These are phyloP conservation scores for Sebastes melanostomus DNA, from an alignment of 2,797 vertebrate species.

Conservation along the genomic window DNA sequence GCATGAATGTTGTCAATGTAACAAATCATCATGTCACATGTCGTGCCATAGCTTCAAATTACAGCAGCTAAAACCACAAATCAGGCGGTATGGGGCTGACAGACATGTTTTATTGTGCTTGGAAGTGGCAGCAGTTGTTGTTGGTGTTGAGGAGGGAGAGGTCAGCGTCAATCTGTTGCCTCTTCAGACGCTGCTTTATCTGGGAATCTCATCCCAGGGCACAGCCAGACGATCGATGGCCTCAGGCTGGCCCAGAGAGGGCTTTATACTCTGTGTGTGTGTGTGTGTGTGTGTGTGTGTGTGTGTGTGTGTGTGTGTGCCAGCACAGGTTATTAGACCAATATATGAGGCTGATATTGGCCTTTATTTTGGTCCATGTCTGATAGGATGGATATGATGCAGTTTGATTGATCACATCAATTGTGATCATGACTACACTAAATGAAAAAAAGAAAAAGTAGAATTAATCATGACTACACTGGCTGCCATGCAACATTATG, in stretches of 20 bases:
- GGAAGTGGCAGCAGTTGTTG: constrained; percentile 12
- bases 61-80: constrained; percentile 5
- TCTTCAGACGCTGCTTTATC: constrained; percentile 40
- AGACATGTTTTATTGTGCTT: constrained; percentile 33
- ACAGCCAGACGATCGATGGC: constrained; percentile 32
- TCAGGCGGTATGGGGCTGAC: neutral
- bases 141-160: constrained; percentile 25
- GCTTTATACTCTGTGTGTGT: neutral
- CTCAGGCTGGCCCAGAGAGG: neutral
- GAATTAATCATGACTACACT: neutral
- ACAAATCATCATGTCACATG: neutral
- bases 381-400: neutral
- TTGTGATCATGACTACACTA: neutral
- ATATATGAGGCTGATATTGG: constrained; percentile 2
- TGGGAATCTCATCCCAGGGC: constrained; percentile 33
- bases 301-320: neutral
- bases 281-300: neutral
- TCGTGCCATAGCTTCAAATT: neutral
- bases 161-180: constrained; percentile 45
- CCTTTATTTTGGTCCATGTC: neutral
- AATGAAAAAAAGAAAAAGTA: neutral
- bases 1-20: neutral
- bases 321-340: constrained; percentile 11
- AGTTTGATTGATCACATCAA: neutral
- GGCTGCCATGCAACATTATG: neutral